Base-by-base conservation (phyloP, 37 sponge, comb jelly and placozoan genomes). In the Agelas oroides region DNA sequence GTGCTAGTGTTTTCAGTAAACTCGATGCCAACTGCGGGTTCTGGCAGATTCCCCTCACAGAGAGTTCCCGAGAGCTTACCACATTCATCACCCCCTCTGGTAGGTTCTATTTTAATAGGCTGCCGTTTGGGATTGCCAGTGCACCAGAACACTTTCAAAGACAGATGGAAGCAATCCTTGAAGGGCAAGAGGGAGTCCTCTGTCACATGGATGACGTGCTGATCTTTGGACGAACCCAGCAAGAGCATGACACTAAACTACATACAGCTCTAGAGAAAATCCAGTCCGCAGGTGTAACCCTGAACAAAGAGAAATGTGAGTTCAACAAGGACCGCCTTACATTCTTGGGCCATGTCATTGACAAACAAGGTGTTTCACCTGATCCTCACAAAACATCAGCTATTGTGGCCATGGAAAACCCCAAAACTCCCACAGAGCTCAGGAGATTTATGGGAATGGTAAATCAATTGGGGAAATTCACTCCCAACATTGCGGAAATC, bases 171-270 rank as follows among this genome's bases (percentile, higher is more conserved):
- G 21, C 68, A 35, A 88, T 80, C 36, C 62, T 88, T 5, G 71
- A 24, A 37, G 86, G 84, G 17, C 58, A 54, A 28, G 71, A 85
- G 34, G 91, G 86, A 40, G 71, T 81, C 28, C 41, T 86, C 36
- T 75, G 80, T 30, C 85, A 37, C 23, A 61, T 81, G 18, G 84
- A 89, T 67, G 90, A 89, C 40, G 70, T 89, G 14, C 84, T 83
- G 46, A 62, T 83, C 5, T 77, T 52, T 55, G 70, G 86, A 28
- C 19, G 30, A 17, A 78, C 57, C 57, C 60, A 77, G 57, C 52
- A 89, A 27, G 84, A 89, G 56, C 84, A 89, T 53, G 73, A 78
- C 65, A 8, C 16, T 0, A 37, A 79, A 30, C 67, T 89, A 17
- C 27, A 61, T 60, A 78, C 61, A n/a, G 90, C 53, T 20, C 79